Conservation (phyloP, 2,888 invertebrate species). For the Anthophora plumipes region DNA sequence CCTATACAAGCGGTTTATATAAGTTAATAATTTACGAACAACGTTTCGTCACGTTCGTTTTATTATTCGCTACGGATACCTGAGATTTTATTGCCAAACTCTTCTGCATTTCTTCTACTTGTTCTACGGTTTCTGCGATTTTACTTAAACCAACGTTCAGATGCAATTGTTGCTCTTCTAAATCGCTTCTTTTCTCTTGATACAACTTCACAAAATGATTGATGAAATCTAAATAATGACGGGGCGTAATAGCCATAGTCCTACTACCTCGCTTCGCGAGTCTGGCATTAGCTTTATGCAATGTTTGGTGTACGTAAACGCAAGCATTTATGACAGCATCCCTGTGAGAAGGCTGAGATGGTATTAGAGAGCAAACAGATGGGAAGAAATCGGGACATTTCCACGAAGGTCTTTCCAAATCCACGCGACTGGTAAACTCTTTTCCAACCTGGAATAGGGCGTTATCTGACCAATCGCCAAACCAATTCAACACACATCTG, state of each 20-base stretch:
- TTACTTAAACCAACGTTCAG: slow-evolving; percentile 99
- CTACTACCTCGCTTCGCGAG: slow-evolving; percentile 96
- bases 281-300: slow-evolving; percentile 97
- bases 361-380: slow-evolving; percentile 91
- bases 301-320: slow-evolving; percentile 98
- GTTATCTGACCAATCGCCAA: slow-evolving; percentile 99
- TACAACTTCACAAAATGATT: slow-evolving; percentile 99
- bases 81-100: slow-evolving; percentile 98
- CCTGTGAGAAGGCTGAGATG: slow-evolving; percentile 92
- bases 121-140: slow-evolving; percentile 99
- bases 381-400: slow-evolving; percentile 96
- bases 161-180: slow-evolving; percentile 99
- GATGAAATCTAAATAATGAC: slow-evolving; percentile 99
- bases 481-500: slow-evolving; percentile 99
- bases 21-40: not conserved
- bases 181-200: slow-evolving; percentile 98
- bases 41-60: not conserved
- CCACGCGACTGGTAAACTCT: slow-evolving; percentile 98
- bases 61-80: slow-evolving; percentile 82
- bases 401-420: slow-evolving; percentile 95
- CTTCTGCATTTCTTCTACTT: slow-evolving; percentile 99
- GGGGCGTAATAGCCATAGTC: slow-evolving; percentile 98
- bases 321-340: slow-evolving; percentile 99
- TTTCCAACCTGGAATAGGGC: slow-evolving; percentile 97
- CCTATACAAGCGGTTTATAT: slow-evolving; percentile 83